phyloP scores from a whole-genome alignment of 2,797 vertebrate genomes.

The Scolopax bukidnonensis region DNA sequence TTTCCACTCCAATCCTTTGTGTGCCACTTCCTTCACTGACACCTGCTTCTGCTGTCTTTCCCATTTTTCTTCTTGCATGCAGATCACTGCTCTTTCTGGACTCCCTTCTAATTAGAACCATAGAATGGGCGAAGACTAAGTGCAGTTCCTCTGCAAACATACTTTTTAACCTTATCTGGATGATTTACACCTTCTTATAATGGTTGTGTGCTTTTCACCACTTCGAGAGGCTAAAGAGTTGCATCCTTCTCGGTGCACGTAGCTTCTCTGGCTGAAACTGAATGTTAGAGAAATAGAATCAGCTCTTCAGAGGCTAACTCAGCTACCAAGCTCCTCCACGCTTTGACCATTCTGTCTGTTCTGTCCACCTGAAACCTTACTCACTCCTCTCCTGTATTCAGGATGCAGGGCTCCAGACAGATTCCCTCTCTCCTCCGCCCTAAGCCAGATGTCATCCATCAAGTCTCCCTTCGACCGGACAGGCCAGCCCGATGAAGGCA shows the following conservation, averaged over 20 bases:
- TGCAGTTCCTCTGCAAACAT: not conserved
- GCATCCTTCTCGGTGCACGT: not conserved
- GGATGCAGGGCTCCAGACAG: constrained; percentile 40
- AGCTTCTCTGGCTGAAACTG: not conserved
- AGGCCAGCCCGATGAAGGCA: constrained; percentile 27
- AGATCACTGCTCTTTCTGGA: constrained; percentile 6
- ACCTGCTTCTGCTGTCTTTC: constrained; percentile 12
- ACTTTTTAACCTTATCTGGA: not conserved
- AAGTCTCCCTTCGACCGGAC: constrained; percentile 30
- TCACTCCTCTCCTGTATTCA: constrained; percentile 53
- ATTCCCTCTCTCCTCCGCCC: constrained; percentile 25
- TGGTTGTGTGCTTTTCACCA: not conserved
- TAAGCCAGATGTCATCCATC: constrained; percentile 25
- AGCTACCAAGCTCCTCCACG: not conserved
- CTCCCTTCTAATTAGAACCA: not conserved
- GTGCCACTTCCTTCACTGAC: not conserved
- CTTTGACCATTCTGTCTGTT: constrained; percentile 14
- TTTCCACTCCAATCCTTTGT: not conserved
- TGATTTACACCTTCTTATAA: not conserved
- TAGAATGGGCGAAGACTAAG: not conserved
- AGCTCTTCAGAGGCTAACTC: not conserved
- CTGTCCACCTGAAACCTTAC: constrained; percentile 12
- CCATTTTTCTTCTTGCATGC: constrained; percentile 24
- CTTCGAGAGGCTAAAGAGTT: not conserved
- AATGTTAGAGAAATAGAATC: not conserved